phyloP scores from a whole-genome alignment of 2,113 vertebrate species.

The Cettia cetti region DNA sequence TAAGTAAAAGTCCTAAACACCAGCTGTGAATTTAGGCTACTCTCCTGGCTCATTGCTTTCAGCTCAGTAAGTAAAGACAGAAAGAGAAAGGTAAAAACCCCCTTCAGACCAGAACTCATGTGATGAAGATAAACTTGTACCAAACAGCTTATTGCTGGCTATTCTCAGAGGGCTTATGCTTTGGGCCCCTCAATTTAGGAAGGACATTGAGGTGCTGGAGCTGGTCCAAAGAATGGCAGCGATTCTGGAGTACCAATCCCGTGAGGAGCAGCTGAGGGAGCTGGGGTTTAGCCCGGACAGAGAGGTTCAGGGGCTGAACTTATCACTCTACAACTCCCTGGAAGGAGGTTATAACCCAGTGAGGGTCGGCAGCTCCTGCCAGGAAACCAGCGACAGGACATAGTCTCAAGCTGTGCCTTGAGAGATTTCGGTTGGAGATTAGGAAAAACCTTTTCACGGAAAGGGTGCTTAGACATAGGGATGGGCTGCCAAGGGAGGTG shows the following conservation, averaged over 20 bases:
- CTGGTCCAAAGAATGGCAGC: not conserved
- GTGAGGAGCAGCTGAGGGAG: not conserved
- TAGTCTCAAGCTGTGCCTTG: not conserved
- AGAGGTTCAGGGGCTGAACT: too few relatives aligned
- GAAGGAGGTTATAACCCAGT: not conserved
- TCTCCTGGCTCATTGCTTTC: not conserved
- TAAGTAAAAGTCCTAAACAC: not conserved
- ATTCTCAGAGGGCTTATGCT: not conserved
- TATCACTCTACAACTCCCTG: not conserved
- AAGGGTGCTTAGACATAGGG: not conserved
- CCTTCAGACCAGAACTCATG: not conserved
- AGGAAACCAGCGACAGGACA: not conserved
- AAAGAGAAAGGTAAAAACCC: accelerated
- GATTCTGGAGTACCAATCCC: not conserved
- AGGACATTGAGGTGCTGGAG: not conserved
- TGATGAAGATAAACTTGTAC: not conserved
- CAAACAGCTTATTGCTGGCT: not conserved
- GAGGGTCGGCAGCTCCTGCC: not conserved
- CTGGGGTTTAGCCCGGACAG: not conserved
- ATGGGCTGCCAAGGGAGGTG: not conserved
- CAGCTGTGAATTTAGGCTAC: not conserved
- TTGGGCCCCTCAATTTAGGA: not conserved
- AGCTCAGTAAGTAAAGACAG: not conserved
- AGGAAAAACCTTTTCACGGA: too few relatives aligned
- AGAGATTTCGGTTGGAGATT: not conserved